A percentile compares a stretch with the other conserved stretches of the same genome.
Conservation (phyloP, 2,888 invertebrate genomes). For the Dione vanillae region DNA sequence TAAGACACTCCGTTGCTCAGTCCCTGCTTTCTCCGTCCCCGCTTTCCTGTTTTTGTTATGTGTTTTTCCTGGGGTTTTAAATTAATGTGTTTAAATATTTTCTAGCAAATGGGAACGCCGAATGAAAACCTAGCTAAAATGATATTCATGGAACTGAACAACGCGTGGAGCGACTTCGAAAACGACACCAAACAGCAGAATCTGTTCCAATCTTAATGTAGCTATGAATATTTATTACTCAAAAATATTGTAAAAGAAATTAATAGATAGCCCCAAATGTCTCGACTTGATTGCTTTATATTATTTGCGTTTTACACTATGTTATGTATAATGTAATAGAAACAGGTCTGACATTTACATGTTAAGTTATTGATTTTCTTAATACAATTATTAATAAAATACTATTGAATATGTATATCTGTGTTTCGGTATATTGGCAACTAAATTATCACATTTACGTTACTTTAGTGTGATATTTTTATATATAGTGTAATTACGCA, state of each 20-base stretch:
- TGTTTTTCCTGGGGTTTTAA: no score
- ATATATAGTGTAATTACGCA: no score
- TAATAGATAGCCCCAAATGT: conserved; percentile 33
- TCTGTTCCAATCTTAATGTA: conserved; percentile 67
- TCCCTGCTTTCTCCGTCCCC: no score
- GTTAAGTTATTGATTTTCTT: background rate
- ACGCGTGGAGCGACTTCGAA: conserved; percentile 99
- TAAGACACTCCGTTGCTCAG: no score
- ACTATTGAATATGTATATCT: background rate
- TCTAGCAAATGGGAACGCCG: conserved; percentile 95
- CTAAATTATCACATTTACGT: background rate
- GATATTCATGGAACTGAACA: conserved; percentile 99
- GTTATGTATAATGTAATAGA: conserved; percentile 5
- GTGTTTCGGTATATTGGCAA: background rate
- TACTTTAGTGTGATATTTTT: background rate
- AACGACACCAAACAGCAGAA: conserved; percentile 92
- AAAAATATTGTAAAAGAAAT: conserved; percentile 10
- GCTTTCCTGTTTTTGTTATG: no score
- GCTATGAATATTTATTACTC: background rate
- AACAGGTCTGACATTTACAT: conserved; percentile 12
- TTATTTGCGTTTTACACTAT: background rate
- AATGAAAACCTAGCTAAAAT: conserved; percentile 97
- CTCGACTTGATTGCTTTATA: conserved; percentile 31
- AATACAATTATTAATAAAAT: background rate
- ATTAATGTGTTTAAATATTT: conserved; percentile 48